A percentile compares a stretch with the other conserved stretches of the same genome.
phyloP scores from a whole-genome alignment of 2,888 invertebrate genomes.

The Phengaris arion region DNA sequence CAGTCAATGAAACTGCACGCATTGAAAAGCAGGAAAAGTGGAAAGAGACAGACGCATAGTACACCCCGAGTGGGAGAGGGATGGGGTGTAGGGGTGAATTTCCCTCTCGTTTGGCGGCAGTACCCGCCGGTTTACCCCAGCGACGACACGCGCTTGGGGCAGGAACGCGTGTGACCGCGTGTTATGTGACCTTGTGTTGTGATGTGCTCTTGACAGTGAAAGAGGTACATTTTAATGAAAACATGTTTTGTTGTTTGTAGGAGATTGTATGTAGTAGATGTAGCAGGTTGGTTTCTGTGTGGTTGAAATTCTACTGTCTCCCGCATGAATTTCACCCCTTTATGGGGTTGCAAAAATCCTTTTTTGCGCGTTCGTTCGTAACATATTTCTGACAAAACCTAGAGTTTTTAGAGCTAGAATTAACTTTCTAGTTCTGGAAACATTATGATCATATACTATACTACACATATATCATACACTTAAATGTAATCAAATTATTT shows the following conservation, averaged over 20 bases:
- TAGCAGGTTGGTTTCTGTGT: background rate
- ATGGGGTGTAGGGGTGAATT: slow-evolving; percentile 56
- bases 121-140: background rate
- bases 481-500: too few relatives aligned
- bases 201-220: slow-evolving; percentile 9
- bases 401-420: too few relatives aligned
- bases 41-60: slow-evolving; percentile 29
- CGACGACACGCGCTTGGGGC: background rate
- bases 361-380: too few relatives aligned
- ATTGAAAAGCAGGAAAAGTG: slow-evolving; percentile 60
- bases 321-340: too few relatives aligned
- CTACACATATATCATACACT: too few relatives aligned
- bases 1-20: slow-evolving; percentile 69
- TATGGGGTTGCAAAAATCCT: too few relatives aligned
- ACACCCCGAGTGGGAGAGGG: slow-evolving; percentile 41
- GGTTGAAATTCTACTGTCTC: too few relatives aligned
- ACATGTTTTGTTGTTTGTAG: background rate
- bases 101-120: slow-evolving; percentile 65
- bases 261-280: background rate
- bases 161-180: background rate
- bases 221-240: background rate
- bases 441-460: too few relatives aligned
- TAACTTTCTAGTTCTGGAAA: too few relatives aligned
- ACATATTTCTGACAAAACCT: too few relatives aligned
- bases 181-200: slow-evolving; percentile 6